Evolutionary conservation across 1,140 invertebrate species (phyloP).

Genomic region (Caenorhabditis inopinata): DNA sequence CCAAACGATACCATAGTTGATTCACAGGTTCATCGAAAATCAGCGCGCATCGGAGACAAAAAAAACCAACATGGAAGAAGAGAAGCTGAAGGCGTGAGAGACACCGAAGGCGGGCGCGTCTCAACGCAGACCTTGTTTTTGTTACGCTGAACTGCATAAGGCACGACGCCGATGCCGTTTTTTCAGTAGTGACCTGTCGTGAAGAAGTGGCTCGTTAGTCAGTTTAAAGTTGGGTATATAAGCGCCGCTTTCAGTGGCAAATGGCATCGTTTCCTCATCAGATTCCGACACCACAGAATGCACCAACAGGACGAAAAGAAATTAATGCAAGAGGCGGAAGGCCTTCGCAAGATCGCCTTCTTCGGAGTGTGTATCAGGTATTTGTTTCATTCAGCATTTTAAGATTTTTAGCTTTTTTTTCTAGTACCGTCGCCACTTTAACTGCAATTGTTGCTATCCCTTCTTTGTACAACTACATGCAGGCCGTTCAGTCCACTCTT

Average conservation of each 20-base stretch:
- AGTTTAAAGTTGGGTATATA: conserved; percentile 21
- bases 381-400: background rate
- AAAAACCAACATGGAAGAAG: background rate
- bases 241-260: background rate
- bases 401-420: background rate
- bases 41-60: background rate
- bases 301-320: conserved; percentile 37
- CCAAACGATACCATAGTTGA: background rate
- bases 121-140: background rate
- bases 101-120: background rate
- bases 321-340: conserved; percentile 32
- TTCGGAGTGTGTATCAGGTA: conserved; percentile 46
- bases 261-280: conserved; percentile 11
- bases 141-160: conserved; percentile 30
- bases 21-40: conserved; percentile 24
- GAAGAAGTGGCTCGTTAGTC: conserved; percentile 17
- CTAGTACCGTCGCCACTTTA: conserved; percentile 41
- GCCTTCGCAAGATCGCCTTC: conserved; percentile 46
- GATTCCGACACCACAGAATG: conserved; percentile 22
- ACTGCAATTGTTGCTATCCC: conserved; percentile 54
- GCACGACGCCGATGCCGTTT: background rate
- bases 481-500: conserved; percentile 56
- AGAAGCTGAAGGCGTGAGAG: background rate
- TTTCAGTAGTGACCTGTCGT: conserved; percentile 22
- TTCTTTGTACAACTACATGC: conserved; percentile 62